Evolutionary conservation across 2,797 vertebrate genomes (phyloP).

Genomic region (Mallotus villosus): DNA sequence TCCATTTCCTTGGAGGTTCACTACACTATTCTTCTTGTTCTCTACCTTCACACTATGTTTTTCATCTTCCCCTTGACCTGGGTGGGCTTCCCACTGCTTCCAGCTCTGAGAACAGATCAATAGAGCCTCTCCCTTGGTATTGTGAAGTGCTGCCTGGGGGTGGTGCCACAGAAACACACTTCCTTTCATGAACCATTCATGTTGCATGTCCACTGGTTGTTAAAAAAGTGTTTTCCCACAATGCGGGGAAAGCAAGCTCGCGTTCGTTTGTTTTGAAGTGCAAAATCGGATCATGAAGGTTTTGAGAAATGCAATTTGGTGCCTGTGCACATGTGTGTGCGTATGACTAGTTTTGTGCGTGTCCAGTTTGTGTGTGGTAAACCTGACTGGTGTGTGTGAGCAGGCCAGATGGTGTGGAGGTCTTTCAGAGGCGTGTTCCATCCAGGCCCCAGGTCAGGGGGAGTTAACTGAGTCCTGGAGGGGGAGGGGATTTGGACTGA

Average conservation of each 20-base stretch:
- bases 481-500: conserved; percentile 36
- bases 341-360: background rate
- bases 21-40: background rate
- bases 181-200: no score
- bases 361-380: background rate
- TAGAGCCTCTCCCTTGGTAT: background rate
- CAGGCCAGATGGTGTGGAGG: background rate
- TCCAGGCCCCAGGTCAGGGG: background rate
- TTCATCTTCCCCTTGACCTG: background rate
- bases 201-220: background rate
- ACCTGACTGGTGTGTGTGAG: background rate
- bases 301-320: background rate
- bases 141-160: no score
- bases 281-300: no score
- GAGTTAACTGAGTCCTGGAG: conserved; percentile 19
- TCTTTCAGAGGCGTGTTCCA: background rate
- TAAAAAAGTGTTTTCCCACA: background rate
- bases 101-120: background rate
- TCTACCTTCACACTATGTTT: background rate
- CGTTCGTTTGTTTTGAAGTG: no score
- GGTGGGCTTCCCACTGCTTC: background rate
- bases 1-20: background rate
- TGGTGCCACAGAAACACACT: no score
- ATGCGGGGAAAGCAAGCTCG: background rate
- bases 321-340: background rate